Percentiles rank a stretch among this genome's conserved stretches.
Evolutionary conservation across 2,888 invertebrate genomes (phyloP).

Genomic region (Drosophila dives): DNA sequence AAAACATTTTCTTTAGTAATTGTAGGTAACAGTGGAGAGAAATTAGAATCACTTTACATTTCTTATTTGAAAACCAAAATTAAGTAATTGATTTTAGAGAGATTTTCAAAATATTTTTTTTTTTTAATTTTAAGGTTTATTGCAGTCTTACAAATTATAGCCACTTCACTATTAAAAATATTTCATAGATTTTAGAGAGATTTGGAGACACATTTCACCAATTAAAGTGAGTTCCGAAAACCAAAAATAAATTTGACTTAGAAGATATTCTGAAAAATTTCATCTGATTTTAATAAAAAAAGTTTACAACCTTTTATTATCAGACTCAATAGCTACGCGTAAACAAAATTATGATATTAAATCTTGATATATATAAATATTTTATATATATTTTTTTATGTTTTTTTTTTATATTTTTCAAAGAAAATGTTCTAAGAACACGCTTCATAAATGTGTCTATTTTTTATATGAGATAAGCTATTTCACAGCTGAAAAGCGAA

Average conservation of each 20-base stretch:
- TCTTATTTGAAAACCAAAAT: not conserved
- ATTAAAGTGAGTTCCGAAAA: not conserved
- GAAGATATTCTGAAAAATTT: not conserved
- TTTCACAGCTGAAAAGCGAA: slow-evolving; percentile 31
- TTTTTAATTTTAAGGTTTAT: not conserved
- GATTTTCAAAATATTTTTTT: not conserved
- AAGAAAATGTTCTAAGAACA: not conserved
- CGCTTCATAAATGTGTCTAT: not conserved
- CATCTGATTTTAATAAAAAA: not conserved
- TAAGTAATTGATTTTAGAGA: not conserved
- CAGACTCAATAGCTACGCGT: not conserved
- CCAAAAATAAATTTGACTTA: not conserved
- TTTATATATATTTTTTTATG: not conserved
- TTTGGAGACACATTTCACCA: not conserved
- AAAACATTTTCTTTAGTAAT: not conserved
- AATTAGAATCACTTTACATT: not conserved
- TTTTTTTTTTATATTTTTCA: too few relatives aligned
- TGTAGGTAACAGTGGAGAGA: not conserved
- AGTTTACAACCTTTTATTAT: not conserved
- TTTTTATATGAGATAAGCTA: slow-evolving; percentile 2
- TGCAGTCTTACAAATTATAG: not conserved
- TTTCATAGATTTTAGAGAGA: not conserved
- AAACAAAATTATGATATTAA: not conserved
- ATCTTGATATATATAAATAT: not conserved
- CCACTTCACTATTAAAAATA: not conserved